Conservation (phyloP, 2,113 vertebrate species). For the Clarias gariepinus region DNA sequence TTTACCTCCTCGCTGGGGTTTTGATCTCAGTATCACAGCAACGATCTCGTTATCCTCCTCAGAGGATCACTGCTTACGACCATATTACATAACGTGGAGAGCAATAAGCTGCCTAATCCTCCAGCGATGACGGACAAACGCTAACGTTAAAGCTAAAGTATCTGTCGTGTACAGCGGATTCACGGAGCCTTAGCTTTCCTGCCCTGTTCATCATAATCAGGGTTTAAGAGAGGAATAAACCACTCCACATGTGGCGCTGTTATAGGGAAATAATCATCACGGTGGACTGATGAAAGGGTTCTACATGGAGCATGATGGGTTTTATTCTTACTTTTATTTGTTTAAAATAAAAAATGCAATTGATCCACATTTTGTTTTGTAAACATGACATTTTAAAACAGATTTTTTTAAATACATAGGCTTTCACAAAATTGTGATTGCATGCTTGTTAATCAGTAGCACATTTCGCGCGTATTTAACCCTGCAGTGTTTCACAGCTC, state of each 20-base stretch:
- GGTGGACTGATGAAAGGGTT: background rate
- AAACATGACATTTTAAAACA: too few relatives aligned
- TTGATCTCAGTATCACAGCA: constrained; percentile 60
- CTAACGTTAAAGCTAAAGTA: constrained; percentile 10
- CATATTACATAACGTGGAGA: constrained; percentile 65
- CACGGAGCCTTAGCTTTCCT: background rate
- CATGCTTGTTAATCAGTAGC: too few relatives aligned
- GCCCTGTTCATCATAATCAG: background rate
- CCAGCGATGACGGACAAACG: constrained; percentile 47
- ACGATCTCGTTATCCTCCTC: constrained; percentile 75
- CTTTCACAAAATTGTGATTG: too few relatives aligned
- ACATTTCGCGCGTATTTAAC: too few relatives aligned
- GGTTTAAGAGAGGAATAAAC: background rate
- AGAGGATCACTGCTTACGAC: constrained; percentile 74
- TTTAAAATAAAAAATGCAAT: too few relatives aligned
- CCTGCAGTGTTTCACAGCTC: background rate
- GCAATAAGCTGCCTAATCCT: constrained; percentile 68
- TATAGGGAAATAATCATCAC: background rate
- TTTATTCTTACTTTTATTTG: background rate
- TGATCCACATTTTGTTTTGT: too few relatives aligned
- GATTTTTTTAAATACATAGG: too few relatives aligned
- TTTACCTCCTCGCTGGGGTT: constrained; percentile 29
- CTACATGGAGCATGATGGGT: background rate
- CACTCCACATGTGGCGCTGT: background rate
- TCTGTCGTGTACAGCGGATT: background rate